Percentiles rank a stretch among this genome's conserved stretches.
Evolutionary conservation across 2,888 invertebrate genomes (phyloP).

Genomic region (Tenthredo livida): DNA sequence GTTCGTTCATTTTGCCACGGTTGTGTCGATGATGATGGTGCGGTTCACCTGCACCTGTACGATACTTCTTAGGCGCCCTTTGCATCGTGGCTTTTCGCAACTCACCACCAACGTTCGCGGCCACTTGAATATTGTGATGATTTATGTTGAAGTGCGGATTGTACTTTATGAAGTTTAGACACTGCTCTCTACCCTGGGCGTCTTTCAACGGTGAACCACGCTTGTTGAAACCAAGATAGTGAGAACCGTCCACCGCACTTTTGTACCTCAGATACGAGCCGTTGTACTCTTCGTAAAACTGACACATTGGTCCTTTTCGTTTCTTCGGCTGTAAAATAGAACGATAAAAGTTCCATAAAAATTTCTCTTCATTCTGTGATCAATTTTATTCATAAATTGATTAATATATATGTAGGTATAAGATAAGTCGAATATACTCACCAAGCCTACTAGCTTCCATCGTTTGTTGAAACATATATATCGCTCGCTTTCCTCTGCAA

Average conservation of each 20-base stretch:
- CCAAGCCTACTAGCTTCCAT: constrained; percentile 87
- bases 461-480: constrained; percentile 88
- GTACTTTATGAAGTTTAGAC: constrained; percentile 84
- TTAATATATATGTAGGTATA: too few relatives aligned
- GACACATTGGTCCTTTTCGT: constrained; percentile 82
- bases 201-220: constrained; percentile 81
- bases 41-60: constrained; percentile 60
- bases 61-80: constrained; percentile 68
- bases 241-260: constrained; percentile 81
- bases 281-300: constrained; percentile 84
- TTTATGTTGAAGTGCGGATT: constrained; percentile 83
- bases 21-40: constrained; percentile 74
- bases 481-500: constrained; percentile 86
- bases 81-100: constrained; percentile 59
- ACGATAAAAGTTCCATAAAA: neutral
- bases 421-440: constrained; percentile 74
- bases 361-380: neutral
- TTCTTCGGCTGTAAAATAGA: constrained; percentile 79
- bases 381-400: too few relatives aligned
- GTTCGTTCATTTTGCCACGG: constrained; percentile 71
- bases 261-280: constrained; percentile 84
- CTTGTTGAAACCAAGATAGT: constrained; percentile 84
- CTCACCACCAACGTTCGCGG: constrained; percentile 77
- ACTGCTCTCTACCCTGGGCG: constrained; percentile 79
- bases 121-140: constrained; percentile 82